A percentile compares a stretch with the other conserved stretches of the same genome.
Conservation (phyloP, 2,797 vertebrate genomes). For the Enteromius trimaculatus region DNA sequence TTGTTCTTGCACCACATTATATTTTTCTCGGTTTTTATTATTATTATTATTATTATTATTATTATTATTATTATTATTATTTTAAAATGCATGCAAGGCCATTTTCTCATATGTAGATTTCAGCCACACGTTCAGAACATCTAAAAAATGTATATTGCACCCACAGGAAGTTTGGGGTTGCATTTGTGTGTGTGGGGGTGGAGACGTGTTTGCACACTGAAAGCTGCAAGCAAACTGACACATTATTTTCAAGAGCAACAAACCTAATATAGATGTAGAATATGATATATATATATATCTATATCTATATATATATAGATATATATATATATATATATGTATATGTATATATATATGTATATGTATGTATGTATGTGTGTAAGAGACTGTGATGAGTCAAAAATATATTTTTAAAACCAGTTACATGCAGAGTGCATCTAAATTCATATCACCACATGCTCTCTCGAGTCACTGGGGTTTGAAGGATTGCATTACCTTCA, state of each 20-base stretch:
- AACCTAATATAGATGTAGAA: background rate
- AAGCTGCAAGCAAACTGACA: slow-evolving; percentile 21
- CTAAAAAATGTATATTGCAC: background rate
- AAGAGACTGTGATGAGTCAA: background rate
- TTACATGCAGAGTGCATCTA: background rate
- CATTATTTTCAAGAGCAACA: background rate
- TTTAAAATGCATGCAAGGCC: background rate
- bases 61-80: background rate
- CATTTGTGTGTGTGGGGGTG: background rate
- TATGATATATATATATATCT: no score
- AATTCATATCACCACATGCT: background rate
- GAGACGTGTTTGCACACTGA: background rate
- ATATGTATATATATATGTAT: no score
- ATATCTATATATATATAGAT: no score
- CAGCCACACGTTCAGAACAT: background rate
- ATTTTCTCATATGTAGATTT: background rate
- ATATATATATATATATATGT: no score
- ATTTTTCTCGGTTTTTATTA: background rate
- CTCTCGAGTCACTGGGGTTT: background rate
- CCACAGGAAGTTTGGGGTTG: slow-evolving; percentile 18
- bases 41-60: background rate
- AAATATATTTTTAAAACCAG: background rate
- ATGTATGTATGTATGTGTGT: no score
- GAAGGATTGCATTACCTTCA: background rate
- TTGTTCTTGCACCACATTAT: background rate